A percentile compares a stretch with the other conserved stretches of the same genome.
phyloP scores from a whole-genome alignment of 2,888 invertebrate genomes.

The Acholoe squamosa region DNA sequence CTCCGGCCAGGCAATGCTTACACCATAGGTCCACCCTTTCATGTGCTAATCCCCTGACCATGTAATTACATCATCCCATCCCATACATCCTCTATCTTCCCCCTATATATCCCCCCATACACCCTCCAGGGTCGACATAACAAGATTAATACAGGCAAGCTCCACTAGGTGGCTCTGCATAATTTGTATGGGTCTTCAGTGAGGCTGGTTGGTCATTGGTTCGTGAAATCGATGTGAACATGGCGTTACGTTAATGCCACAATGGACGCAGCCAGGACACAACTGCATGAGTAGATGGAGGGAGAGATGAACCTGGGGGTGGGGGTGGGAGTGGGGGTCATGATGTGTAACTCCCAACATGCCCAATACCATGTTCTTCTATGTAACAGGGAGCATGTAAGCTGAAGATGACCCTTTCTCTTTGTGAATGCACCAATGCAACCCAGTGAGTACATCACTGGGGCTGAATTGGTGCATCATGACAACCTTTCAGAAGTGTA shows the following conservation, averaged over 20 bases:
- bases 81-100: neutral
- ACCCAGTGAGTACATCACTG: too few relatives aligned
- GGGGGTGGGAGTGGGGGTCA: conserved; percentile 19
- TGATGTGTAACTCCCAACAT: too few relatives aligned
- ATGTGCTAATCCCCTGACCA: neutral
- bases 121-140: neutral
- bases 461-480: too few relatives aligned
- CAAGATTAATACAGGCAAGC: neutral
- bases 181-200: neutral
- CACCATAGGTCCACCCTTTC: neutral
- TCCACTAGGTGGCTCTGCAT: neutral
- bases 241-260: conserved; percentile 9
- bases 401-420: neutral
- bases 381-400: neutral
- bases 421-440: too few relatives aligned
- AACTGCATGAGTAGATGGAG: neutral
- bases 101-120: neutral
- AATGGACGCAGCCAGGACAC: neutral
- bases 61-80: neutral
- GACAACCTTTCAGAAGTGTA: too few relatives aligned
- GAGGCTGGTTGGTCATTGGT: neutral
- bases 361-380: neutral
- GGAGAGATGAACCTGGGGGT: neutral
- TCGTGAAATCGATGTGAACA: conserved; percentile 32
- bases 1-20: too few relatives aligned